A percentile compares a stretch with the other conserved stretches of the same genome.
These are phyloP conservation scores for Anthoptus insignis DNA, from an alignment of 2,888 invertebrate species.

Conservation along the genomic window DNA sequence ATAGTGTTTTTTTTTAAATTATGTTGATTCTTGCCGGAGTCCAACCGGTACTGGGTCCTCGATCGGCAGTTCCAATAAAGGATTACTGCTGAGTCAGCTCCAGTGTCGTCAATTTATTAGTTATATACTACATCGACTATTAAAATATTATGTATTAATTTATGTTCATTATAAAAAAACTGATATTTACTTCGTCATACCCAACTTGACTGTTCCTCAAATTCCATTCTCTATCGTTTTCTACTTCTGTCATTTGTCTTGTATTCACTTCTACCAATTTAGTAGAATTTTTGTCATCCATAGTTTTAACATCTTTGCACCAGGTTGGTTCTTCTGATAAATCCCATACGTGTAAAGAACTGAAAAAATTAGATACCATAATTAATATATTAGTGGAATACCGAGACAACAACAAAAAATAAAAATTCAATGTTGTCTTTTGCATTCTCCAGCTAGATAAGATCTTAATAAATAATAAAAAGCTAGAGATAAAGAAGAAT, in stretches of 20 bases:
- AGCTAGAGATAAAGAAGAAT: too few relatives aligned
- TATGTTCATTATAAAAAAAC: neutral
- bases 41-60: too few relatives aligned
- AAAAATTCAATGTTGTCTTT: too few relatives aligned
- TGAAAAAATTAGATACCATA: conserved; percentile 53
- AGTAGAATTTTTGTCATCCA: conserved; percentile 52
- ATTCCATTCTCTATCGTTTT: conserved; percentile 70
- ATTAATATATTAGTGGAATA: too few relatives aligned
- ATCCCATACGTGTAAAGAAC: conserved; percentile 80
- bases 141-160: neutral
- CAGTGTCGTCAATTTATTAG: too few relatives aligned
- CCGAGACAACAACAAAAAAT: too few relatives aligned
- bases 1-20: too few relatives aligned
- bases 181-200: conserved; percentile 53
- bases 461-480: too few relatives aligned
- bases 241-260: conserved; percentile 56
- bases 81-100: too few relatives aligned
- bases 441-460: too few relatives aligned
- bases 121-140: neutral
- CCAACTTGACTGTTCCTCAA: conserved; percentile 59
- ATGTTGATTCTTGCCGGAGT: too few relatives aligned
- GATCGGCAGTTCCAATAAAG: too few relatives aligned
- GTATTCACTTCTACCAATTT: conserved; percentile 58
- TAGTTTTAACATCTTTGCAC: conserved; percentile 54
- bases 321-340: conserved; percentile 70